A percentile compares a stretch with the other conserved stretches of the same genome.
phyloP scores from a whole-genome alignment of 2,113 vertebrate genomes.

The Chinchilla lanigera region DNA sequence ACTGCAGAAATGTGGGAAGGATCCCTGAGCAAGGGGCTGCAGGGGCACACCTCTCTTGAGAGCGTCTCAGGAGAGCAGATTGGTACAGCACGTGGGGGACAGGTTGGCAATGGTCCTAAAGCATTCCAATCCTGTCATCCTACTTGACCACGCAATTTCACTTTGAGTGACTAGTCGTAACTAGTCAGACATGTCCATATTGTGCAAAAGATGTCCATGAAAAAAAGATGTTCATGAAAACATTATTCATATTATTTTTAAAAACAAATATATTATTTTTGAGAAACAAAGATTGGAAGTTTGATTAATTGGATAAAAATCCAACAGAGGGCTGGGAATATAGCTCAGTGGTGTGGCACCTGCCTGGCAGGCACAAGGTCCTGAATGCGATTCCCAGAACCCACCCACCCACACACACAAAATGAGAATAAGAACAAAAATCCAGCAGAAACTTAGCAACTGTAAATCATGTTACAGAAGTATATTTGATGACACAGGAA shows the following conservation, averaged over 20 bases:
- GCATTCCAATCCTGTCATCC: neutral
- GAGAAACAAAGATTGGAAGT: neutral
- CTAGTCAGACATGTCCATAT: neutral
- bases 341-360: no score
- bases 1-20: neutral
- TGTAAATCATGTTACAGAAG: neutral
- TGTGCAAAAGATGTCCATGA: neutral
- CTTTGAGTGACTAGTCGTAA: neutral
- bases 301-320: neutral
- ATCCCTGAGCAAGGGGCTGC: fast-evolving
- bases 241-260: neutral
- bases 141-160: neutral
- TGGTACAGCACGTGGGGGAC: neutral
- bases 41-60: fast-evolving
- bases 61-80: fast-evolving
- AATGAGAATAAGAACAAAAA: neutral
- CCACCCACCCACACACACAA: no score
- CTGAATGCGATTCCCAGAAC: no score
- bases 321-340: neutral
- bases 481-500: neutral
- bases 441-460: neutral
- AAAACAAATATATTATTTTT: neutral
- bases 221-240: neutral
- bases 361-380: no score
- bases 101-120: neutral